Percentiles rank a stretch among this genome's conserved stretches.
Conservation (phyloP, 2,888 invertebrate genomes). For the Eledone cirrhosa region DNA sequence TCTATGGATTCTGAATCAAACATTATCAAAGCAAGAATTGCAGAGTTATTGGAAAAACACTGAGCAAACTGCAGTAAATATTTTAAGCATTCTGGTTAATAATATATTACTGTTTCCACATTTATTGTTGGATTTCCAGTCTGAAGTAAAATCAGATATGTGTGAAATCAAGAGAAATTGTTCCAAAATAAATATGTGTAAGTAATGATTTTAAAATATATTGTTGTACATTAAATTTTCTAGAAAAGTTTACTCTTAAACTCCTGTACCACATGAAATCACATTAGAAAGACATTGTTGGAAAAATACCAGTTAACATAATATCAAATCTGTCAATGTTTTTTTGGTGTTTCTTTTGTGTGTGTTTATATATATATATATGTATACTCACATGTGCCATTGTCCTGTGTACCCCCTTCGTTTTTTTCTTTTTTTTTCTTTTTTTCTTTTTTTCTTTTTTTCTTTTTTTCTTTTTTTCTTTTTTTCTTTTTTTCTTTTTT, state of each 20-base stretch:
- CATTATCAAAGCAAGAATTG: not conserved
- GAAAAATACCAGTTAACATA: not conserved
- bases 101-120: not conserved
- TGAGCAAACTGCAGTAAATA: not conserved
- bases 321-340: not conserved
- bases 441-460: too few species aligned
- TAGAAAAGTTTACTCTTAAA: too few species aligned
- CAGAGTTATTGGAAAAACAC: not conserved
- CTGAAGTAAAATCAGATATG: not conserved
- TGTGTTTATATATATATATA: not conserved
- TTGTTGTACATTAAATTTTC: too few species aligned
- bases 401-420: too few species aligned
- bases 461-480: too few species aligned
- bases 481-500: too few species aligned
- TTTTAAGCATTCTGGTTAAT: not conserved
- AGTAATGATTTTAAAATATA: not conserved
- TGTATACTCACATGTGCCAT: not conserved
- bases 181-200: not conserved
- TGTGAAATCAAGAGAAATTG: constrained; percentile 7
- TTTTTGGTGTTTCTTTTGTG: not conserved
- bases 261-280: too few species aligned
- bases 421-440: too few species aligned
- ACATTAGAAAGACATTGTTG: too few species aligned
- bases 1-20: not conserved
- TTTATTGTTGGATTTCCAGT: not conserved